A percentile compares a stretch with the other conserved stretches of the same genome.
These are phyloP conservation scores for Caenorhabditis brenneri DNA, from an alignment of 1,140 invertebrate species.

Conservation along the genomic window DNA sequence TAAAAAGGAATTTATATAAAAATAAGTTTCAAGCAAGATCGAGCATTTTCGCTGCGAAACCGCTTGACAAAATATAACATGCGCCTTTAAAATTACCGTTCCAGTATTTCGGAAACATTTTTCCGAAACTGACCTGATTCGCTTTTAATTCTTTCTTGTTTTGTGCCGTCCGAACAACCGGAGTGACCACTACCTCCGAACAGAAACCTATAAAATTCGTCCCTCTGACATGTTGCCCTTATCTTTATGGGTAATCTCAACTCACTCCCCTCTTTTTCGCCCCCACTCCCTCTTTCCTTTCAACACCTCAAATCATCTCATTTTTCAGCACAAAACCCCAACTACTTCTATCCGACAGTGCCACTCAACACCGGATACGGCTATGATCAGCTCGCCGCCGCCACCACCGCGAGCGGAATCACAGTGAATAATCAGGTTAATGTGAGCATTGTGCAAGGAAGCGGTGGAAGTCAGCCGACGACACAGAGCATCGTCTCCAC, in stretches of 20 bases:
- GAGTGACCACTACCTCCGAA: not conserved
- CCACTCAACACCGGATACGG: not conserved
- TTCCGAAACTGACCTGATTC: not conserved
- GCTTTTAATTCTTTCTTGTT: not conserved
- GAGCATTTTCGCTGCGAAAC: too few species aligned
- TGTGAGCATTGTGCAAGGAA: conserved; percentile 25
- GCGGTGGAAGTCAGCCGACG: not conserved
- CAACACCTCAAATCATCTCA: not conserved
- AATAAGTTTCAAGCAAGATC: too few species aligned
- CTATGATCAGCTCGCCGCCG: not conserved
- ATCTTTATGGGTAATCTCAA: conserved; percentile 38
- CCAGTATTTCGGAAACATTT: too few species aligned
- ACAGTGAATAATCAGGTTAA: conserved; percentile 17
- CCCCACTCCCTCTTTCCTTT: not conserved
- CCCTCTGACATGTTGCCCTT: not conserved
- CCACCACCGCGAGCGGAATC: not conserved
- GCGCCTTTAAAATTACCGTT: too few species aligned
- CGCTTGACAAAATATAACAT: too few species aligned
- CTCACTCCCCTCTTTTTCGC: not conserved
- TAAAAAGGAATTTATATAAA: too few species aligned
- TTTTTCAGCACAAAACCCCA: not conserved
- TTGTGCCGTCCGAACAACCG: not conserved
- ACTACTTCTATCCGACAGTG: not conserved
- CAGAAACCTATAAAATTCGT: conserved; percentile 1
- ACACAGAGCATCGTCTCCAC: not conserved